phyloP scores from a whole-genome alignment of 2,888 invertebrate species.

The Platynereis dumerilii region DNA sequence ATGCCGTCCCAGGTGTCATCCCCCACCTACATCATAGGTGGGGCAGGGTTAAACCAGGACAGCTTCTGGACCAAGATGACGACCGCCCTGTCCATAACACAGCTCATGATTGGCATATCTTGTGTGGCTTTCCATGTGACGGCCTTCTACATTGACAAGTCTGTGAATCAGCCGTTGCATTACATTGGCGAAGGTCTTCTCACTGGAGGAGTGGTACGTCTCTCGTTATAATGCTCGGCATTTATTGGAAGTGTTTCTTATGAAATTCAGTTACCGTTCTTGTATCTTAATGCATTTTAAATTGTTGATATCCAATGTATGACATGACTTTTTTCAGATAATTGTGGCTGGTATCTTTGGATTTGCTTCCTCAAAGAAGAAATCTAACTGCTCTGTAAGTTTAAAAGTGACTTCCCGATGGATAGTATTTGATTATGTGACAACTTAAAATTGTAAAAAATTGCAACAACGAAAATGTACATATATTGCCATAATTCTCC shows the following conservation, averaged over 20 bases:
- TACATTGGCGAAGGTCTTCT: slow-evolving; percentile 26
- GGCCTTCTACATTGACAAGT: slow-evolving; percentile 16
- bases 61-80: slow-evolving; percentile 30
- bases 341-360: slow-evolving; percentile 24
- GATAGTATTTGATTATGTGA: too few species aligned
- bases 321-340: slow-evolving; percentile 19
- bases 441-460: too few species aligned
- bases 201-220: slow-evolving; percentile 25
- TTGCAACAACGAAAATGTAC: too few species aligned
- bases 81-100: slow-evolving; percentile 24
- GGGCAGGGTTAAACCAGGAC: background rate
- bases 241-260: too few species aligned
- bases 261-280: too few species aligned
- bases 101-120: slow-evolving; percentile 24
- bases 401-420: too few species aligned
- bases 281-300: too few species aligned
- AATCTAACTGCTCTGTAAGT: slow-evolving; percentile 28
- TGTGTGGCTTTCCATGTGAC: slow-evolving; percentile 24
- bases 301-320: too few species aligned
- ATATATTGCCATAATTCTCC: too few species aligned
- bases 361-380: slow-evolving; percentile 23
- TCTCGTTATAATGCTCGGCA: background rate
- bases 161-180: slow-evolving; percentile 11
- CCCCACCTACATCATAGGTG: slow-evolving; percentile 5
- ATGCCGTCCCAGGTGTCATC: slow-evolving; percentile 8